Conservation (phyloP, 2,797 vertebrate species). For the Phrynocephalus vlangalii region DNA sequence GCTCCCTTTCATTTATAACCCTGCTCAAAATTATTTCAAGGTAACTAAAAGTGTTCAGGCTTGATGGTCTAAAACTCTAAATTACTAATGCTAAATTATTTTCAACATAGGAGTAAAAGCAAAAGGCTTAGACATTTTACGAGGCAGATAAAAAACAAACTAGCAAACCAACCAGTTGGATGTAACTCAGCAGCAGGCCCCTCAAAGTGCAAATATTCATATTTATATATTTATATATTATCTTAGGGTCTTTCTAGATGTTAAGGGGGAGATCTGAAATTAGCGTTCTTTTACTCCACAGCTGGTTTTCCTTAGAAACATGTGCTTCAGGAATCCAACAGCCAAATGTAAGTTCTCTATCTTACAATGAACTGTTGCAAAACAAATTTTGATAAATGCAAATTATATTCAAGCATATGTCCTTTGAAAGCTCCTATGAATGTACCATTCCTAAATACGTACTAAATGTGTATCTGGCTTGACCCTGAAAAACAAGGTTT, state of each 20-base stretch:
- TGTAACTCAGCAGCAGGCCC: neutral
- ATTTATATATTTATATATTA: neutral
- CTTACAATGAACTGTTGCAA: too few relatives aligned
- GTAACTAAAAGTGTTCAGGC: neutral
- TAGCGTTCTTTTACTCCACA: too few relatives aligned
- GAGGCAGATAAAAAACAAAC: neutral
- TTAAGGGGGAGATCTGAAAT: too few relatives aligned
- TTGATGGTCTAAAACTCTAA: neutral
- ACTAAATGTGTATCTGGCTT: too few relatives aligned
- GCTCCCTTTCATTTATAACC: neutral
- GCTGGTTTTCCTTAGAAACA: too few relatives aligned
- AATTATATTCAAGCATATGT: too few relatives aligned
- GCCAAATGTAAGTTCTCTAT: too few relatives aligned
- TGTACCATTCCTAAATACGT: too few relatives aligned
- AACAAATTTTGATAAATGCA: too few relatives aligned
- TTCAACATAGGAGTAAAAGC: neutral
- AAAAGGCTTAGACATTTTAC: neutral
- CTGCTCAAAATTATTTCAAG: neutral
- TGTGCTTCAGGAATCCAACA: too few relatives aligned
- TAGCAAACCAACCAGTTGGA: neutral
- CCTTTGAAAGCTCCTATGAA: too few relatives aligned
- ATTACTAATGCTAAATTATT: neutral
- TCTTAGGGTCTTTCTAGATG: neutral
- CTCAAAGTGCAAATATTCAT: neutral
- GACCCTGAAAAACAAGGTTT: neutral